Conservation (phyloP, 2,888 invertebrate species). For the Julus scandinavius region DNA sequence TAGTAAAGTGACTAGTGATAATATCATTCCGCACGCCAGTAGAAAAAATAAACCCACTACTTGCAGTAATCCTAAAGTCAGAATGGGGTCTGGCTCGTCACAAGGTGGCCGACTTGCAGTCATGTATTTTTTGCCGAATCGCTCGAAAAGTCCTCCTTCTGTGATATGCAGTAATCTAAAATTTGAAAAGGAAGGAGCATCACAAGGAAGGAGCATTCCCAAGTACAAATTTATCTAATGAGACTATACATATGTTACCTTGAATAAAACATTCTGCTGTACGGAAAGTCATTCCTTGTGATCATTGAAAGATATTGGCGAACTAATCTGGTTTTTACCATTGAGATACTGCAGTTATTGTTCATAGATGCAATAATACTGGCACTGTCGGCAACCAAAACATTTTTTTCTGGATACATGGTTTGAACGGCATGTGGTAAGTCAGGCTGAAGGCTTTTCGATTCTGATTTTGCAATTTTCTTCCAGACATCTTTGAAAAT, state of each 20-base stretch:
- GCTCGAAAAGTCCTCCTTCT: constrained; percentile 31
- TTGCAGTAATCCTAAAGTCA: constrained; percentile 4
- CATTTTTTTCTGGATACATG: background rate
- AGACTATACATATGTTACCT: background rate
- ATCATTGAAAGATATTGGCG: background rate
- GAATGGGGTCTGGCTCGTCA: background rate
- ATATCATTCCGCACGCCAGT: background rate
- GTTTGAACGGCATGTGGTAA: background rate
- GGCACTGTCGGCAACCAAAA: background rate
- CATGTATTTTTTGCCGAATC: constrained; percentile 26
- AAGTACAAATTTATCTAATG: background rate
- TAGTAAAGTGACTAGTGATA: background rate
- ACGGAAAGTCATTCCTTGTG: background rate
- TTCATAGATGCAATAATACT: background rate
- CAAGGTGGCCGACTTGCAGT: constrained; percentile 26
- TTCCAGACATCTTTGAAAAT: background rate
- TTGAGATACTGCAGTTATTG: constrained; percentile 1
- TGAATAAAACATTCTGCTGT: background rate
- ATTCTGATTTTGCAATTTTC: background rate
- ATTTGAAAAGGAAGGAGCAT: background rate
- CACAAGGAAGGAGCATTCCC: too few species aligned
- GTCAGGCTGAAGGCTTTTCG: background rate
- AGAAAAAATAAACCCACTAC: constrained; percentile 5
- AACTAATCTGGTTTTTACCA: background rate
- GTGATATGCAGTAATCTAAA: constrained; percentile 7